These are phyloP conservation scores for Leptonema lineaticorne DNA, from an alignment of 1,140 invertebrate species.

Conservation along the genomic window DNA sequence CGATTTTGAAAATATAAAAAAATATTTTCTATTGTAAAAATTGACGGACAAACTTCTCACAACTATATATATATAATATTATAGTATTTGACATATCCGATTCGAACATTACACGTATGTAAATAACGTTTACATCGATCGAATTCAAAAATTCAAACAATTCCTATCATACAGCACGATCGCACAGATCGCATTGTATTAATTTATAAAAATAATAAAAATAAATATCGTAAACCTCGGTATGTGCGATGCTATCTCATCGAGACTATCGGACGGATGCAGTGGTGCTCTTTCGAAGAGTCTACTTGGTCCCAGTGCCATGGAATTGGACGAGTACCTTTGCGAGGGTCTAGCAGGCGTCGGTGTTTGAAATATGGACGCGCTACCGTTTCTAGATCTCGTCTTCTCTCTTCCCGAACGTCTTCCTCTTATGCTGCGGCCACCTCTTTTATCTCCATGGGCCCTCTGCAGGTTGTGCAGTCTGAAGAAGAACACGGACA, in stretches of 20 bases:
- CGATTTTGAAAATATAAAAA: too few species aligned
- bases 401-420: not conserved
- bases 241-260: slow-evolving; percentile 89
- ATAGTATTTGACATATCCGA: too few species aligned
- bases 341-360: slow-evolving; percentile 15
- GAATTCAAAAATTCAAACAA: too few species aligned
- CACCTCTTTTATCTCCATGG: slow-evolving; percentile 67
- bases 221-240: slow-evolving; percentile 66
- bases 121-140: too few species aligned
- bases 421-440: slow-evolving; percentile 34
- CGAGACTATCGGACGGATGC: slow-evolving; percentile 81
- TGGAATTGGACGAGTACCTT: slow-evolving; percentile 16
- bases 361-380: slow-evolving; percentile 39
- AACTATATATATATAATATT: too few species aligned
- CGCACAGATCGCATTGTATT: too few species aligned
- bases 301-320: slow-evolving; percentile 65
- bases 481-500: slow-evolving; percentile 95
- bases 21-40: too few species aligned
- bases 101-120: too few species aligned
- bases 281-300: slow-evolving; percentile 81
- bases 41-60: too few species aligned
- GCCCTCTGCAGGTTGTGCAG: slow-evolving; percentile 84
- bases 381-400: slow-evolving; percentile 41
- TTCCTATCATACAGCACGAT: too few species aligned
- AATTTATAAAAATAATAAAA: too few species aligned